Percentiles rank a stretch among this genome's conserved stretches.
These are phyloP conservation scores for Pedionomus torquatus DNA, from an alignment of 2,113 vertebrate genomes.

Conservation along the genomic window DNA sequence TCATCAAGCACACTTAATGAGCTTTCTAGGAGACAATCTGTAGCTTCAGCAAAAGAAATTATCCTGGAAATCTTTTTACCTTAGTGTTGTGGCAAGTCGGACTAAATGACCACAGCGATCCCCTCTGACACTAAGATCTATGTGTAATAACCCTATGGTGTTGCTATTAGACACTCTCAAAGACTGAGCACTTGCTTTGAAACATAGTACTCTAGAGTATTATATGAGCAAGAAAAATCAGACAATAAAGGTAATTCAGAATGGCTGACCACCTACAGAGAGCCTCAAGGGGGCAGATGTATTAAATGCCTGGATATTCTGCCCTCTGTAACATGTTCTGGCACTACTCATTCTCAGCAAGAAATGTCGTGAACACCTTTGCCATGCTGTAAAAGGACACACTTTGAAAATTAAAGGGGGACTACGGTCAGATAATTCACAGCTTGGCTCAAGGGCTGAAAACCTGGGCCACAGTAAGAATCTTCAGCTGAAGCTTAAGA, in stretches of 20 bases:
- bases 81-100: background rate
- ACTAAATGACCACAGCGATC: background rate
- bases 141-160: background rate
- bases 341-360: background rate
- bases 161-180: background rate
- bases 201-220: background rate
- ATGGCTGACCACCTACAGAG: background rate
- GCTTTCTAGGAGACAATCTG: background rate
- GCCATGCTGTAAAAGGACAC: accelerated
- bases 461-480: background rate
- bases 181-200: background rate
- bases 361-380: background rate
- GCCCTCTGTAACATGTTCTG: background rate
- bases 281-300: background rate
- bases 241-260: background rate
- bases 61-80: background rate
- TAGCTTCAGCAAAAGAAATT: background rate
- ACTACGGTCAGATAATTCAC: background rate
- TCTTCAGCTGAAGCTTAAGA: background rate
- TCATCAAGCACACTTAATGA: background rate
- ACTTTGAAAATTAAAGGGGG: background rate
- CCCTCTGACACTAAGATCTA: background rate
- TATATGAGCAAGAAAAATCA: background rate
- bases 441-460: background rate
- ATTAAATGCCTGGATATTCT: background rate